Evolutionary conservation across 2,888 invertebrate genomes (phyloP).

Genomic region (Cryptus armator): DNA sequence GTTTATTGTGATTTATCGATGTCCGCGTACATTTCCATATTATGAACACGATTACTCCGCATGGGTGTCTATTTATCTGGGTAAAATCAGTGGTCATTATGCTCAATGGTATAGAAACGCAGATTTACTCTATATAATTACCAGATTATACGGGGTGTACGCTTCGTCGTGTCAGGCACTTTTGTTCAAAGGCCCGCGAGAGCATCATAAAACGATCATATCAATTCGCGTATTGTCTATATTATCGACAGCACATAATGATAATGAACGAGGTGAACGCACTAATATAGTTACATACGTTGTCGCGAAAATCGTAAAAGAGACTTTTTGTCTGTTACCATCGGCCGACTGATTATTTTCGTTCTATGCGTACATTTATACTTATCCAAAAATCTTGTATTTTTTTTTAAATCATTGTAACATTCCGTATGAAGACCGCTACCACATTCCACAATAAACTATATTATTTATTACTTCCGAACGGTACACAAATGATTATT

Average conservation of each 20-base stretch:
- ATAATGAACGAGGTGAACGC: not conserved
- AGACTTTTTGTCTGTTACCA: too few species aligned
- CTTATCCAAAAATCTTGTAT: too few species aligned
- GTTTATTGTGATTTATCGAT: conserved; percentile 78
- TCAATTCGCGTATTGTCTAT: not conserved
- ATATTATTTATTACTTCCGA: too few species aligned
- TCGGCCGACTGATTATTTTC: not conserved
- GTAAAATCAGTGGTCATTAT: conserved; percentile 79
- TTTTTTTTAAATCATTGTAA: too few species aligned
- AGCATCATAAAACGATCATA: not conserved
- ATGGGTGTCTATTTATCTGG: conserved; percentile 62
- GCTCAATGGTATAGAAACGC: conserved; percentile 66
- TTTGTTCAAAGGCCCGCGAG: not conserved
- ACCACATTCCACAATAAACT: too few species aligned
- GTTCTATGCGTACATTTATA: too few species aligned
- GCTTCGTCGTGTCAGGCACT: not conserved
- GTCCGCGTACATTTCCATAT: conserved; percentile 74
- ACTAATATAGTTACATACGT: not conserved
- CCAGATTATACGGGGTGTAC: conserved; percentile 74
- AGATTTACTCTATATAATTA: conserved; percentile 69
- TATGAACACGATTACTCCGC: conserved; percentile 69
- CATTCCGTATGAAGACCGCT: too few species aligned
- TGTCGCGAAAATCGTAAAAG: not conserved
- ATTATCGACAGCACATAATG: not conserved
- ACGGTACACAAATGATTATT: not conserved